Evolutionary conservation across 1,140 invertebrate genomes (phyloP).

Genomic region (Galleria mellonella): DNA sequence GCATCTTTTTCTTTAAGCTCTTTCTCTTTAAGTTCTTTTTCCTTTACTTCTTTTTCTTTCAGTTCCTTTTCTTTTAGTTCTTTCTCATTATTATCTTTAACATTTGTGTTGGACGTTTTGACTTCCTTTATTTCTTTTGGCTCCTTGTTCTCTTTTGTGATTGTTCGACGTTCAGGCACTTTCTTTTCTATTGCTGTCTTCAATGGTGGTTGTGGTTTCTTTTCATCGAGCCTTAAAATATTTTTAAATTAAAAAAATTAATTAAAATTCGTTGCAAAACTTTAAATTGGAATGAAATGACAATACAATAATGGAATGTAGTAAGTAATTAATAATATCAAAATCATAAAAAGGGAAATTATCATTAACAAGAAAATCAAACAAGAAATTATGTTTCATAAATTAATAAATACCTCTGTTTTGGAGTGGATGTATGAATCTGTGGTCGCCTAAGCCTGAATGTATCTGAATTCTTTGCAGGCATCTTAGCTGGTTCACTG

Average conservation of each 20-base stretch:
- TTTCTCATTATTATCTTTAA: no score
- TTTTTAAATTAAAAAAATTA: slow-evolving; percentile 4
- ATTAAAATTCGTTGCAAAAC: no score
- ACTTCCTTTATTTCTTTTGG: slow-evolving; percentile 40
- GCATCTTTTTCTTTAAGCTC: slow-evolving; percentile 6
- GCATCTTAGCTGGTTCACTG: slow-evolving; percentile 25
- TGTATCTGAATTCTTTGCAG: slow-evolving; percentile 21
- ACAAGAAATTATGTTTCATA: no score
- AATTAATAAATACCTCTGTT: slow-evolving; percentile 30
- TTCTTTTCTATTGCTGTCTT: slow-evolving; percentile 33
- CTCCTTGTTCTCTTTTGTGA: slow-evolving; percentile 64
- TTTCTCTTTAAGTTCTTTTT: slow-evolving; percentile 3
- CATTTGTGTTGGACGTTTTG: slow-evolving; percentile 13
- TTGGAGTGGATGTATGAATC: slow-evolving; percentile 50
- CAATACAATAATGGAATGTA: no score
- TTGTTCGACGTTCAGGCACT: slow-evolving; percentile 24
- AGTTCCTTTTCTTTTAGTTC: slow-evolving; percentile 6
- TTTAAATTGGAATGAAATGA: no score
- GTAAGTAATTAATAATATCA: no score
- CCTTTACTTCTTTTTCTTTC: slow-evolving; percentile 1
- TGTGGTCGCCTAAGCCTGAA: slow-evolving; percentile 33
- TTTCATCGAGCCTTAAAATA: slow-evolving; percentile 30
- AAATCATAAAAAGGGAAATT: no score
- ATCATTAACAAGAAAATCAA: no score
- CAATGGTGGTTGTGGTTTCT: slow-evolving; percentile 21